Evolutionary conservation across 2,113 vertebrate species (phyloP), one percentile per base, ranked within the genome.

Genomic region (Aptenodytes forsteri): DNA sequence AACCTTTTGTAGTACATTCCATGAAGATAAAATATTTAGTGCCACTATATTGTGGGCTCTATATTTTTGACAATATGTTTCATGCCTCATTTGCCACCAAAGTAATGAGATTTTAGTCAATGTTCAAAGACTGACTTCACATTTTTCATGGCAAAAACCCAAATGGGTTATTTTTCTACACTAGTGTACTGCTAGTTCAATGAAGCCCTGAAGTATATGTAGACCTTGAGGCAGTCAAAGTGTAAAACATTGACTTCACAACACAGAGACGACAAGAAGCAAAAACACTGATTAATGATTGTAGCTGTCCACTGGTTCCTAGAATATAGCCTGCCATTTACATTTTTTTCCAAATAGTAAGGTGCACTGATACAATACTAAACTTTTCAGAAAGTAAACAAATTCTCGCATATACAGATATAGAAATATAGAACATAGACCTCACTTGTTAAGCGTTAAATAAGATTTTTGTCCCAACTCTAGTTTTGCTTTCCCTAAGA

Each of bases 61-160:
- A 55, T 92, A 84, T 94, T 95, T 96, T 97, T 94, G 90, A 92
- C 96, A 96, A 94, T 95, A 94, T 91, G 88, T 89, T 96, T 95
- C 94, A 92, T 93, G 92, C 83, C 83, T 97, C 95, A 96, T 97
- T 96, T 96, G 77, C 90, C 65, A 87, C 80, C 65, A 82, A 93
- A 97, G 80, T 95, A 96, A 96, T 94, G 88, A 94, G 95, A 91
- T 87, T 94, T 94, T 95, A 94, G 88, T 87, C 93, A 92, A 30
- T 44, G 79, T 88, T 93, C 93, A 86, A 95, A 90, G 77, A 87
- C 75, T 42, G 47, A 58, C 72, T 96, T 93, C 36, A 82, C 90
- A 94, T 96, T 97, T 96, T 95, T 96, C 95, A 94, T 46, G 69
- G 77, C 65, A 87, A 94, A 96, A 92, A 9, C 26, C 69, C 92